Percentiles rank a stretch among this genome's conserved stretches.
These are phyloP conservation scores for Pagetopsis macropterus DNA, from an alignment of 2,797 vertebrate genomes.

Conservation along the genomic window DNA sequence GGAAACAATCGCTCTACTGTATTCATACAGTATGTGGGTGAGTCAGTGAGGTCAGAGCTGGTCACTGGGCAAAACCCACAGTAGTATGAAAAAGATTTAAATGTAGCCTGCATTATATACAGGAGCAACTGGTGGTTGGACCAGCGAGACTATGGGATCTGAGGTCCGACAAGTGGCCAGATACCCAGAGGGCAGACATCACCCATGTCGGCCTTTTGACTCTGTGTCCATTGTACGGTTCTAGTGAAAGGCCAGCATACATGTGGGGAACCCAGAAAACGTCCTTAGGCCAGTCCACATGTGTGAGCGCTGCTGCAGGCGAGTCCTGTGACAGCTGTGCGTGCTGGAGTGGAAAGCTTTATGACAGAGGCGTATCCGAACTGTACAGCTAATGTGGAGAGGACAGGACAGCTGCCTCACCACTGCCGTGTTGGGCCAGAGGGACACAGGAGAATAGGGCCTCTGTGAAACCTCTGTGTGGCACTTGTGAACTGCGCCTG, in stretches of 20 bases:
- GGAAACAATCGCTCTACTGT: conserved; percentile 62
- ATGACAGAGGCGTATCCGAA: conserved; percentile 69
- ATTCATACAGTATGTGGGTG: conserved; percentile 36
- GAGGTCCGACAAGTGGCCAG: conserved; percentile 41
- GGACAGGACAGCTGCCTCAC: conserved; percentile 74
- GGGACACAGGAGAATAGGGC: conserved; percentile 66
- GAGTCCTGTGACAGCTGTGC: conserved; percentile 70
- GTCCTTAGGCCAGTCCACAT: conserved; percentile 66
- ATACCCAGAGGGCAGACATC: conserved; percentile 57
- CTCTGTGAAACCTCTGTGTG: conserved; percentile 62
- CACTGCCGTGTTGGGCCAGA: conserved; percentile 33
- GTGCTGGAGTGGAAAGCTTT: conserved; percentile 58
- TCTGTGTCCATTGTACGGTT: conserved; percentile 15
- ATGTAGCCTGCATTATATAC: conserved; percentile 47
- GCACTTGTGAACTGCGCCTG: conserved; percentile 52
- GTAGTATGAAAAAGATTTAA: conserved; percentile 37
- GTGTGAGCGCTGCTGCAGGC: conserved; percentile 68
- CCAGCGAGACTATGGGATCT: conserved; percentile 15
- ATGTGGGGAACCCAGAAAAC: conserved; percentile 61
- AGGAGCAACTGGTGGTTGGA: conserved; percentile 47
- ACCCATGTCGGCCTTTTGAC: conserved; percentile 51
- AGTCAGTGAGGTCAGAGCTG: conserved; percentile 41
- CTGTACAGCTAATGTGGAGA: conserved; percentile 66
- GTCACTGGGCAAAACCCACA: conserved; percentile 22
- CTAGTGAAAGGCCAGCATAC: conserved; percentile 43